phyloP scores from a whole-genome alignment of 1,140 invertebrate genomes.

The Elymnias hypermnestra region DNA sequence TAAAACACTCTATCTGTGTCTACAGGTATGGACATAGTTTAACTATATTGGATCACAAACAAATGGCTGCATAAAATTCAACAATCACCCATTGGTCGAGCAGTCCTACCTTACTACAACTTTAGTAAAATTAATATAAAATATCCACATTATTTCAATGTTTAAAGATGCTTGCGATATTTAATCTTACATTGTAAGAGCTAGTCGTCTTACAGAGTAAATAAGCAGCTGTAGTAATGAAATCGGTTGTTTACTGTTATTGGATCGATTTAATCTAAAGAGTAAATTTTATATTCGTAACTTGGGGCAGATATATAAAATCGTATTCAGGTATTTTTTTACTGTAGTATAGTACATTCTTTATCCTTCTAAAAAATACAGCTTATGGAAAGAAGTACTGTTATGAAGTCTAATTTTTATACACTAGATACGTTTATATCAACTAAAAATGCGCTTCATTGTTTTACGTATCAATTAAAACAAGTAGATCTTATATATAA shows the following conservation, averaged over 20 bases:
- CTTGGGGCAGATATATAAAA: background rate
- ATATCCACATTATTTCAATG: slow-evolving; percentile 46
- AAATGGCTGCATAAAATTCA: background rate
- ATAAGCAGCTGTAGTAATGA: slow-evolving; percentile 31
- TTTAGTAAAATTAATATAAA: slow-evolving; percentile 30
- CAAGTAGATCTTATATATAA: too few species aligned
- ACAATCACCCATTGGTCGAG: slow-evolving; percentile 14
- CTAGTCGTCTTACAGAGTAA: background rate
- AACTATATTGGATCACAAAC: background rate
- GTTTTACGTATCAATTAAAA: too few species aligned
- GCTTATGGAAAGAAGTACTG: too few species aligned
- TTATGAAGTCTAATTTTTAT: too few species aligned
- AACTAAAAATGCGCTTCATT: too few species aligned
- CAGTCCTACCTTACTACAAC: too few species aligned
- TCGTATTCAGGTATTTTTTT: too few species aligned
- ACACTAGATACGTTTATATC: too few species aligned
- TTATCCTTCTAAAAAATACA: too few species aligned
- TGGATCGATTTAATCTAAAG: slow-evolving; percentile 12
- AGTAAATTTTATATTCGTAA: background rate
- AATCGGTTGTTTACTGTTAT: slow-evolving; percentile 56
- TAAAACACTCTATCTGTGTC: too few species aligned
- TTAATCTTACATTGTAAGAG: slow-evolving; percentile 46
- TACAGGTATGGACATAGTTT: background rate
- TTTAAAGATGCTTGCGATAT: slow-evolving; percentile 31
- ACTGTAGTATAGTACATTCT: too few species aligned